Evolutionary conservation across 2,113 vertebrate species (phyloP), one percentile per base, ranked within the genome.

Genomic region (Anhinga anhinga): DNA sequence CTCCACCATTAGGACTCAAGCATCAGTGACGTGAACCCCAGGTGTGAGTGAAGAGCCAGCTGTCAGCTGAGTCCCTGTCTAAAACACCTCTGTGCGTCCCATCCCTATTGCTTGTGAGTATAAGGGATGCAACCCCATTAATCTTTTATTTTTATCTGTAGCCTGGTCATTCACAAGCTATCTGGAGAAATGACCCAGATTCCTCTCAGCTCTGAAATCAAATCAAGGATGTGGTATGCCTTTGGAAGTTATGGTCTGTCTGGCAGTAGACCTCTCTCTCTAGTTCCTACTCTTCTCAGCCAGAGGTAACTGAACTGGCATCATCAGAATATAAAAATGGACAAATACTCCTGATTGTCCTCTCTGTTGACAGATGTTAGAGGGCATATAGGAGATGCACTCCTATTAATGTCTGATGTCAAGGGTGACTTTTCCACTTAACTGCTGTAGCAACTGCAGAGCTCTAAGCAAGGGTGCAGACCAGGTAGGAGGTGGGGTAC

Each of bases 401-500:
- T 55, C 59, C 72, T 65, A 4, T 23, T 45, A 21, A 29, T 6
- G 58, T 19, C 70, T 47, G 42, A 42, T 17, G 29, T 13, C 66
- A 34, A 34, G 30, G 29, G 18, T 25, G 23, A 26, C 55, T 58
- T 52, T 44, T 47, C 32, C 52, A 27, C 14, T 11, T 20, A 21
- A 17, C 53, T 36, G 62, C 83, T 77, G 30, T 6, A 58, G 13
- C 44, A n/a, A 13, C 34, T 20, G 42, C 69, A 80, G 69, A 38
- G 42, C 25, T 21, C 52, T 32, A 15, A 34, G 47, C 0, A 0
- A 14, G 15, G 2, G 6, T 12, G 22, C 56, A n/a, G 11, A 3
- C 8, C 52, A 15, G 20, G 18, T 7, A 50, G 65, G 38, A 61
- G 63, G 27, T 58, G 30, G 21, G 26, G 2, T 5, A 27, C 32